Conservation (phyloP, 1,140 invertebrate genomes). For the Magallana ariakensis region DNA sequence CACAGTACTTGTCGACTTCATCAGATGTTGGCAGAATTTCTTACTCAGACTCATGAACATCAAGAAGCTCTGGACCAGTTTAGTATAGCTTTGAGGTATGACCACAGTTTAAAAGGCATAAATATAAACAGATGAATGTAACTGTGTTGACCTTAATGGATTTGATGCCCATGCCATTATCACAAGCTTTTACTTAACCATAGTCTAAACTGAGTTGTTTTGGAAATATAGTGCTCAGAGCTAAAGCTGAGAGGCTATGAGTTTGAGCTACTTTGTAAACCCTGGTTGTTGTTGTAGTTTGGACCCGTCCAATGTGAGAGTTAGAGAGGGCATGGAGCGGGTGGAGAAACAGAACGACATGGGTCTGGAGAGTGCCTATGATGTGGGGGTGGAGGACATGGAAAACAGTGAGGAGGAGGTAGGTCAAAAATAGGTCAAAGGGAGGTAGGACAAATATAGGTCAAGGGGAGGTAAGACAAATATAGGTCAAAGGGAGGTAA, state of each 20-base stretch:
- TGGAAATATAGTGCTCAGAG: too few species aligned
- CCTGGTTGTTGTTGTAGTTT: conserved; percentile 79
- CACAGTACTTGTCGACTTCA: conserved; percentile 85
- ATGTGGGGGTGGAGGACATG: conserved; percentile 81
- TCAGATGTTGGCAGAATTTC: conserved; percentile 86
- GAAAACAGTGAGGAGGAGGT: conserved; percentile 75
- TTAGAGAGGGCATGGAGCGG: conserved; percentile 86
- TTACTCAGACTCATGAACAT: conserved; percentile 82
- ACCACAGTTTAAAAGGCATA: background rate
- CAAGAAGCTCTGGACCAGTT: conserved; percentile 88
- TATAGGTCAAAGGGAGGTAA: background rate
- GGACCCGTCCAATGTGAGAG: conserved; percentile 85
- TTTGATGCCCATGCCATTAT: too few species aligned
- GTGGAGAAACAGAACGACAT: conserved; percentile 84
- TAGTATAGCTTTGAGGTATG: conserved; percentile 85
- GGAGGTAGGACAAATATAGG: background rate
- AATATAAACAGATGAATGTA: too few species aligned
- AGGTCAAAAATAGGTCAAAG: conserved; percentile 25
- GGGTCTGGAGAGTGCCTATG: conserved; percentile 82
- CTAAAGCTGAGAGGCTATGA: too few species aligned
- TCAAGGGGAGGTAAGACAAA: background rate
- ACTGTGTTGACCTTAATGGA: too few species aligned
- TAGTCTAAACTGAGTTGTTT: too few species aligned
- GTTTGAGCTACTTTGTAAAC: too few species aligned
- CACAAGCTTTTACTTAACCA: too few species aligned